Percentiles rank a stretch among this genome's conserved stretches.
Evolutionary conservation across 2,797 vertebrate genomes (phyloP).

Genomic region (Eptatretus atami): DNA sequence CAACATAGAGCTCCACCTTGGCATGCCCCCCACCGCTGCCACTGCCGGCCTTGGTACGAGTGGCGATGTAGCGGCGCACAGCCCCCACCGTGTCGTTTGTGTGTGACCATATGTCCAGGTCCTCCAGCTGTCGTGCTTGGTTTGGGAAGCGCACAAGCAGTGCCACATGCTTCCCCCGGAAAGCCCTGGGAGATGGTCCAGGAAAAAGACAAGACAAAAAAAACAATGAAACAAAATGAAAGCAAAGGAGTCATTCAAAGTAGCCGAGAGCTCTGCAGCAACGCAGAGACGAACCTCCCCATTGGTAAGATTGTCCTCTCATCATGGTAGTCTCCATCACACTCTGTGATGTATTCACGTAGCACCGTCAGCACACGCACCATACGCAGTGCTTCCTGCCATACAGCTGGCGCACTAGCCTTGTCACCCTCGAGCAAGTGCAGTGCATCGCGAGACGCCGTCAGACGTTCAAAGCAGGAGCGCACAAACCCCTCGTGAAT

Average conservation of each 20-base stretch:
- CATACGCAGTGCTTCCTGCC: constrained; percentile 94
- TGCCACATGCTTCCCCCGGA: constrained; percentile 87
- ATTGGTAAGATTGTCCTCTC: constrained; percentile 93
- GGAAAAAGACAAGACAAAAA: constrained; percentile 6
- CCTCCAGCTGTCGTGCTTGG: constrained; percentile 89
- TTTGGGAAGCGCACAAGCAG: constrained; percentile 90
- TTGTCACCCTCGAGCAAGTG: constrained; percentile 96
- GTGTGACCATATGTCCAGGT: constrained; percentile 94
- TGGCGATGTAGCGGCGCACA: constrained; percentile 71
- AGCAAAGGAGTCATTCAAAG: no score
- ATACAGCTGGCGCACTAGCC: constrained; percentile 93
- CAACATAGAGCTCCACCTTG: constrained; percentile 67
- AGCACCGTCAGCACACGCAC: constrained; percentile 83
- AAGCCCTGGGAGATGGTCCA: constrained; percentile 28
- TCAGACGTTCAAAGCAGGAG: constrained; percentile 92
- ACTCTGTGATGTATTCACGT: constrained; percentile 93
- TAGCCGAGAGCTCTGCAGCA: constrained; percentile 6
- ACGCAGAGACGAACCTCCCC: constrained; percentile 39
- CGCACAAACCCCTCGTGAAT: constrained; percentile 99
- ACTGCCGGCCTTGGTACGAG: constrained; percentile 84
- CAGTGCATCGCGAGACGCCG: constrained; percentile 83
- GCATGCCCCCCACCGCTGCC: constrained; percentile 42
- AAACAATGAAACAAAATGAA: background rate
- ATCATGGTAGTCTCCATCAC: constrained; percentile 95
- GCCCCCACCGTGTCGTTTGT: constrained; percentile 95